A percentile compares a stretch with the other conserved stretches of the same genome.
Evolutionary conservation across 1,140 invertebrate genomes (phyloP).

Genomic region (Drosophila pseudoobscura): DNA sequence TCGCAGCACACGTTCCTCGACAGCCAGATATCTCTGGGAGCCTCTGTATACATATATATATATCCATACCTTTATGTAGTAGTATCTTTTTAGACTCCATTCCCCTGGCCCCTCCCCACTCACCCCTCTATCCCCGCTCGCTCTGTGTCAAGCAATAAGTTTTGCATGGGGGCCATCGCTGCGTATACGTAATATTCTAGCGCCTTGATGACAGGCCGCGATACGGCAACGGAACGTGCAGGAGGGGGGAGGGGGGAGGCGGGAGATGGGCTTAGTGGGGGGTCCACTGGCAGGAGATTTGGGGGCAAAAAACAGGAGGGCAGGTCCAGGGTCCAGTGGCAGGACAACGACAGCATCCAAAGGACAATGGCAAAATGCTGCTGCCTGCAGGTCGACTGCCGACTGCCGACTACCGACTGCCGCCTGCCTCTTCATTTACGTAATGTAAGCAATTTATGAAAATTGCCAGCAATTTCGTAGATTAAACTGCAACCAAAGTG

Average conservation of each 20-base stretch:
- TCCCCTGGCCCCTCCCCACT: too few species aligned
- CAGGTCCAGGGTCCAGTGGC: not conserved
- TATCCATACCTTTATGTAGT: not conserved
- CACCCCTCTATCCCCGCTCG: not conserved
- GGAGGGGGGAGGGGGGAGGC: not conserved
- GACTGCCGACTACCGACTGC: slow-evolving; percentile 28
- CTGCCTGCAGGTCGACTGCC: slow-evolving; percentile 2
- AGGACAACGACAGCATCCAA: slow-evolving; percentile 6
- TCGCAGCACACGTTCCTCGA: too few species aligned
- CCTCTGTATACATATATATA: too few species aligned
- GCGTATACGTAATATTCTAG: slow-evolving; percentile 75
- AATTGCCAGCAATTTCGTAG: slow-evolving; percentile 78
- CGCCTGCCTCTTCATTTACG: slow-evolving; percentile 75
- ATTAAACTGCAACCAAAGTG: slow-evolving; percentile 79
- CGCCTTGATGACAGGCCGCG: slow-evolving; percentile 70
- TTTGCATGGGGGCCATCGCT: slow-evolving; percentile 48
- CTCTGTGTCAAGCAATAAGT: slow-evolving; percentile 25
- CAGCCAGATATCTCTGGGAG: too few species aligned
- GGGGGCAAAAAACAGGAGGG: not conserved
- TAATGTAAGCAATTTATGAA: slow-evolving; percentile 81
- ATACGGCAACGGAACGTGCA: slow-evolving; percentile 48
- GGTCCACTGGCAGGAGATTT: not conserved
- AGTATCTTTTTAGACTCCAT: not conserved
- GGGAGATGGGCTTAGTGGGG: too few species aligned
- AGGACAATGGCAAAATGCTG: slow-evolving; percentile 35